phyloP scores from a whole-genome alignment of 2,888 invertebrate species.

The Nomada fabriciana region DNA sequence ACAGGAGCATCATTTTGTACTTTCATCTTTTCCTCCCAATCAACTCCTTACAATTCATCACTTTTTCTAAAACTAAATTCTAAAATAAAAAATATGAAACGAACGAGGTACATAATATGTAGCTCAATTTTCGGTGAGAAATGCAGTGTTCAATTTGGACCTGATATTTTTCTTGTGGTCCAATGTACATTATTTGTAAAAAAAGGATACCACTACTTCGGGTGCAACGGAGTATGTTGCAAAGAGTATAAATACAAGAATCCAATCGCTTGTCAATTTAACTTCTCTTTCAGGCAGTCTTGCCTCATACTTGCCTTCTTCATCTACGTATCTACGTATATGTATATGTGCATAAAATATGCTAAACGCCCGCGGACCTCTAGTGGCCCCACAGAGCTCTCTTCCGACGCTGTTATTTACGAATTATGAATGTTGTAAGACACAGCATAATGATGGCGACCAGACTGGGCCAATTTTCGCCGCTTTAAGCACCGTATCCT shows the following conservation, averaged over 20 bases:
- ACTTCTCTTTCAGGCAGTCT: constrained; percentile 11
- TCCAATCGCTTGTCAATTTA: constrained; percentile 24
- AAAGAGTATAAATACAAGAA: too few species aligned
- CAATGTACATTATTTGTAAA: too few species aligned
- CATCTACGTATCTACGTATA: constrained; percentile 45
- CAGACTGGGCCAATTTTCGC: constrained; percentile 67
- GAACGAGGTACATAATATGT: too few species aligned
- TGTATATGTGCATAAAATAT: constrained; percentile 77
- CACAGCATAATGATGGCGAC: constrained; percentile 78
- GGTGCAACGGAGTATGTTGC: too few species aligned
- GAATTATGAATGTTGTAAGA: constrained; percentile 83
- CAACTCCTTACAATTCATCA: constrained; percentile 13
- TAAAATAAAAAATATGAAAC: too few species aligned
- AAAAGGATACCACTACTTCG: too few species aligned
- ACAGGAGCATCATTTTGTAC: not conserved
- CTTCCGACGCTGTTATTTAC: constrained; percentile 81
- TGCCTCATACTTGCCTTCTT: constrained; percentile 38
- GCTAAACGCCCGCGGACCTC: constrained; percentile 78
- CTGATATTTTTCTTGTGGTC: too few species aligned
- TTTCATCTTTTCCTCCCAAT: not conserved
- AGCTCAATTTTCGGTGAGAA: too few species aligned
- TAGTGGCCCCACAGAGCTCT: constrained; percentile 61
- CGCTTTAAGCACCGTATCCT: constrained; percentile 56
- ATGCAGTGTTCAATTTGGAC: too few species aligned
- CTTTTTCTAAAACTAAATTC: too few species aligned